These are phyloP conservation scores for Enhydra lutris DNA, from an alignment of 2,113 vertebrate genomes.

Conservation along the genomic window DNA sequence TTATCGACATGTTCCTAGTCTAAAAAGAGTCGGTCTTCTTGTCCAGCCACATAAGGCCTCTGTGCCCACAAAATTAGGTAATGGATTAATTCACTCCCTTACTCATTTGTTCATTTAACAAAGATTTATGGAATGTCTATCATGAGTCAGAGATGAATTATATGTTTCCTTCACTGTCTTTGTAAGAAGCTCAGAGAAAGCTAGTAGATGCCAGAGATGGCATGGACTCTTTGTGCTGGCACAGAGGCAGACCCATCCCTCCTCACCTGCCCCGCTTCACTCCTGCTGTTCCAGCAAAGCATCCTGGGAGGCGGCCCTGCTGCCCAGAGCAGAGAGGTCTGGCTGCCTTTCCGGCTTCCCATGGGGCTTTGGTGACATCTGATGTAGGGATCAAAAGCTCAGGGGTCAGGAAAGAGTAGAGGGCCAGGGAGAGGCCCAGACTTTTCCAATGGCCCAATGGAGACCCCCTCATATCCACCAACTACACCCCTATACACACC, in stretches of 20 bases:
- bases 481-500: background rate
- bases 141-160: conserved; percentile 15
- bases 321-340: background rate
- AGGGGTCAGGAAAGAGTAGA: conserved; percentile 1
- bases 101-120: conserved; percentile 32
- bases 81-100: background rate
- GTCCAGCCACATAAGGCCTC: conserved; percentile 64
- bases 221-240: background rate
- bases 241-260: background rate
- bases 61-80: conserved; percentile 45
- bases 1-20: conserved; percentile 55
- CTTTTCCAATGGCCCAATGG: background rate
- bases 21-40: conserved; percentile 70
- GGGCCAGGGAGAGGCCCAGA: too few species aligned
- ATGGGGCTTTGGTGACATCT: background rate
- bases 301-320: background rate
- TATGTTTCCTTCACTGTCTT: background rate
- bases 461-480: background rate
- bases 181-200: conserved; percentile 52
- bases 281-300: background rate
- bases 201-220: background rate
- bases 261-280: background rate
- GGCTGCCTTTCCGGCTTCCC: background rate
- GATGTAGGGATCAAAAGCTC: background rate
- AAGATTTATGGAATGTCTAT: conserved; percentile 46